phyloP scores from a whole-genome alignment of 1,140 invertebrate genomes.

The Drosophila kurseongensis region DNA sequence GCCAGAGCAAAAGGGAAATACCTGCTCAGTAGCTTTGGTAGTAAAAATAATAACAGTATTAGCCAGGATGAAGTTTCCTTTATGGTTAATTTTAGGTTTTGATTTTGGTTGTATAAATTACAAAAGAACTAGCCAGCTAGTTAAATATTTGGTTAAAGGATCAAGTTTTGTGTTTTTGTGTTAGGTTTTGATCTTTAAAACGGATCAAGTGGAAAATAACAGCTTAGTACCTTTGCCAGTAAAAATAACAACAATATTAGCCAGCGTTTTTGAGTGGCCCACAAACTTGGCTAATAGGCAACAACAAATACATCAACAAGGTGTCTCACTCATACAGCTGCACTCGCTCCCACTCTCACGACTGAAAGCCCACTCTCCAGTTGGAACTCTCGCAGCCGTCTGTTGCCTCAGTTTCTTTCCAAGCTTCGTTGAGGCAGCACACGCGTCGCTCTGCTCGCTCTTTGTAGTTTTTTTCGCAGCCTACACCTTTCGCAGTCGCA shows the following conservation, averaged over 20 bases:
- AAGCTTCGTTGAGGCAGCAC: constrained; percentile 72
- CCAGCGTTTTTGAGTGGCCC: constrained; percentile 38
- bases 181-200: constrained; percentile 3
- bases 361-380: neutral
- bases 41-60: constrained; percentile 18
- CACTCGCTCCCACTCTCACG: constrained; percentile 13
- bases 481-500: constrained; percentile 35
- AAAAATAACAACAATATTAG: constrained; percentile 37
- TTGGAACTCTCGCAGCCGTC: constrained; percentile 13
- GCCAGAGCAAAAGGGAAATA: constrained; percentile 26
- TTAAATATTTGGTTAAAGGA: neutral
- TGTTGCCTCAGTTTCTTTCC: constrained; percentile 53
- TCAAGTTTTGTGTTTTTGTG: neutral
- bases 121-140: neutral
- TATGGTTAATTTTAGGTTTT: too few relatives aligned
- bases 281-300: constrained; percentile 41
- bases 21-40: neutral
- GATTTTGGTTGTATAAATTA: constrained; percentile 3
- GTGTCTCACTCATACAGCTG: constrained; percentile 9
- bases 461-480: constrained; percentile 8
- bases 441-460: constrained; percentile 25
- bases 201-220: constrained; percentile 45
- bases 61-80: too few relatives aligned
- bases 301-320: constrained; percentile 40
- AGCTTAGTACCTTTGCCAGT: constrained; percentile 18